A percentile compares a stretch with the other conserved stretches of the same genome.
These are phyloP conservation scores for Drosophila burlai DNA, from an alignment of 1,140 invertebrate genomes.

Conservation along the genomic window DNA sequence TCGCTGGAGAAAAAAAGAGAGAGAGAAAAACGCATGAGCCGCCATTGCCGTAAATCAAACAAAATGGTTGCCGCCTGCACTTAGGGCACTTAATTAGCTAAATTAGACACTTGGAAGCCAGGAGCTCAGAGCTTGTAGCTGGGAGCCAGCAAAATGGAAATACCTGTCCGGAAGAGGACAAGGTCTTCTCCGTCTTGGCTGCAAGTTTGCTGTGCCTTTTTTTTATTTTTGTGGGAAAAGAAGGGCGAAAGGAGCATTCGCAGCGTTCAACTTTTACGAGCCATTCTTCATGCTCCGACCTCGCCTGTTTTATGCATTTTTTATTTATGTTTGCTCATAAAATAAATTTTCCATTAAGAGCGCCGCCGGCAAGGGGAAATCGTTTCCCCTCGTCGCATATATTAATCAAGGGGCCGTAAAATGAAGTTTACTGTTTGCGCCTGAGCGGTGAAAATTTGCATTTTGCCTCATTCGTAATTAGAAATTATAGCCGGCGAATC, in stretches of 20 bases:
- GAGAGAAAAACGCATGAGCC: conserved; percentile 17
- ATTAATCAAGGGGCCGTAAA: conserved; percentile 73
- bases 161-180: conserved; percentile 29
- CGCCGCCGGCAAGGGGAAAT: conserved; percentile 30
- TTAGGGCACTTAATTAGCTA: conserved; percentile 62
- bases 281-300: conserved; percentile 56
- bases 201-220: background rate
- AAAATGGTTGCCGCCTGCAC: conserved; percentile 23
- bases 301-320: conserved; percentile 66
- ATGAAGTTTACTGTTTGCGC: conserved; percentile 47
- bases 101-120: conserved; percentile 62
- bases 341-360: conserved; percentile 80
- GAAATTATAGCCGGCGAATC: conserved; percentile 53
- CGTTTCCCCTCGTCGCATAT: conserved; percentile 37
- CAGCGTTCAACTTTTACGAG: conserved; percentile 66
- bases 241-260: conserved; percentile 26
- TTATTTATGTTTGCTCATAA: conserved; percentile 77
- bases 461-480: conserved; percentile 63
- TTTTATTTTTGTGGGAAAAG: background rate
- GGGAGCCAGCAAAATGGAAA: conserved; percentile 9
- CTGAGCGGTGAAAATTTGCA: conserved; percentile 49
- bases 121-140: conserved; percentile 15
- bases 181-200: conserved; percentile 16
- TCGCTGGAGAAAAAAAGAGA: conserved; percentile 56
- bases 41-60: conserved; percentile 41